Evolutionary conservation across 2,888 invertebrate species (phyloP), one percentile per base, ranked within the genome.

Genomic region (Drosophila mimetica): DNA sequence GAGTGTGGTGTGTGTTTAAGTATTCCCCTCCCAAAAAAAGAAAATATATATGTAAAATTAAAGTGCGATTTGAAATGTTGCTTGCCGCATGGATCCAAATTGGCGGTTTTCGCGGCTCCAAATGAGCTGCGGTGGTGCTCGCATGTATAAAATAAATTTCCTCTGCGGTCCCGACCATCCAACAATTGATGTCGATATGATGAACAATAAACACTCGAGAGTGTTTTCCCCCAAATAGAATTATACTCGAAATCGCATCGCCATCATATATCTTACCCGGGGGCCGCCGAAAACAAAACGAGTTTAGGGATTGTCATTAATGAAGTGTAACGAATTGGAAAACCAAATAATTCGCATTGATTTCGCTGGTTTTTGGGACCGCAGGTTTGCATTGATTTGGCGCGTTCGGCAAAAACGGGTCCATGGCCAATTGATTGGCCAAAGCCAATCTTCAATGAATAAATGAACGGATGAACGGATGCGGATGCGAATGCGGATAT

Each of bases 291-390:
- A 39, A 42, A 64, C 22, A 72, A 60, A 59, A 52, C 22, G 22
- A 58, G 54, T 67, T 70, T 64, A 64, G 59, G 54, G 61, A 60
- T 72, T 75, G 85, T 79, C 89, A 86, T 88, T 88, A 89, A 89
- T 51, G 77, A 79, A 77, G 77, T 76, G 83, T 82, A 87, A 76
- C 78, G 87, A 86, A 88, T 85, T 83, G 83, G 77, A 86, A 89
- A 89, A 83, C 86, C 86, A 86, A 86, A 86, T 88, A 86, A 88
- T 86, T 83, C 79, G 79, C 77, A 78, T 86, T 86, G 86, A 86
- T 88, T 85, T 85, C 66, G 74, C 60, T 75, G 85, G 74, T 86
- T 84, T 77, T 72, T 57, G 55, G 55, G 44, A 83, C 82, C 83
- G 74, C 82, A 84, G 73, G 54, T 22, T 22, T 60, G 81, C 85